Conservation (phyloP, 1,140 invertebrate genomes). For the Drusus annulatus region DNA sequence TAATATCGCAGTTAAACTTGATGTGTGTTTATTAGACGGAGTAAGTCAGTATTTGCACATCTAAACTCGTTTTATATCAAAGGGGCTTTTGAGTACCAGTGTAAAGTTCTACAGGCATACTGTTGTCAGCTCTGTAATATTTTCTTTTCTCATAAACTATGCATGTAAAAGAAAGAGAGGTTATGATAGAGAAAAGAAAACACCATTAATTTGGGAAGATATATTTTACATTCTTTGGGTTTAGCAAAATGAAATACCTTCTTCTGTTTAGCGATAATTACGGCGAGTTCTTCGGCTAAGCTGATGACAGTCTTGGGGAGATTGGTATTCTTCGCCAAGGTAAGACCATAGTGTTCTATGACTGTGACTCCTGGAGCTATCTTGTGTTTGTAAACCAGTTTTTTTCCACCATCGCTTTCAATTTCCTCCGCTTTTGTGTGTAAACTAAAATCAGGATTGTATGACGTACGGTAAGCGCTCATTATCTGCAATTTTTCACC, state of each 20-base stretch:
- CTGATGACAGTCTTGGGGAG: conserved; percentile 65
- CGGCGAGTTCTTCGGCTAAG: conserved; percentile 65
- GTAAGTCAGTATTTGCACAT: too few species aligned
- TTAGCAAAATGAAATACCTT: conserved; percentile 60
- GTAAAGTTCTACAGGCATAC: too few species aligned
- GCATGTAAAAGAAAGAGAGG: not conserved
- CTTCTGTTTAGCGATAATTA: conserved; percentile 62
- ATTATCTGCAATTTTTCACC: too few species aligned
- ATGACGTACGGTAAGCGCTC: not conserved
- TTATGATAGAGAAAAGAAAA: not conserved
- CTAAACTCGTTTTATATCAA: too few species aligned
- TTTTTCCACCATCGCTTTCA: conserved; percentile 49
- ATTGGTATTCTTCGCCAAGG: conserved; percentile 67
- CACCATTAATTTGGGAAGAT: not conserved
- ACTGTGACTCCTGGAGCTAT: conserved; percentile 64
- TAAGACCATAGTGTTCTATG: conserved; percentile 66
- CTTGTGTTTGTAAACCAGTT: conserved; percentile 67
- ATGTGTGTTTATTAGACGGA: too few species aligned
- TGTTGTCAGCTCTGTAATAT: not conserved
- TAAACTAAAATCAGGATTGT: conserved; percentile 58
- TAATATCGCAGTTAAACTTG: too few species aligned
- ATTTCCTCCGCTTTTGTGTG: conserved; percentile 64
- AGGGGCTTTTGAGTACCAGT: too few species aligned
- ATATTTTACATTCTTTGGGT: not conserved
- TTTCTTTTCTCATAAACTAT: not conserved